Conservation (phyloP, 2,113 vertebrate genomes). For the Dendropsophus ebraccatus region DNA sequence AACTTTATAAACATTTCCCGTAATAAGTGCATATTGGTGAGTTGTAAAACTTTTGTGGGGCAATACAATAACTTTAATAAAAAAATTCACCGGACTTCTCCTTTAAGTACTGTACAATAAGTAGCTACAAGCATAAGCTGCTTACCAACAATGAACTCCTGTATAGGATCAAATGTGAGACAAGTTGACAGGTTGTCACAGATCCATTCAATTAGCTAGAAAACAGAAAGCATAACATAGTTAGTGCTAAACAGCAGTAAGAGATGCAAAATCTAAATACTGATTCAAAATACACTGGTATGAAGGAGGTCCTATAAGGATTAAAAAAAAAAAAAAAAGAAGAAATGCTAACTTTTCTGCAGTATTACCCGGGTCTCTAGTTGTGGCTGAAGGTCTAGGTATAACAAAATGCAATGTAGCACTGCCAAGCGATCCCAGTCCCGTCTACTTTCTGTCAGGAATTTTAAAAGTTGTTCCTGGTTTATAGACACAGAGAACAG, state of each 20-base stretch:
- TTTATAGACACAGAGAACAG: slow-evolving; percentile 72
- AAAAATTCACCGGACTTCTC: no score
- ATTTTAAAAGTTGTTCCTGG: slow-evolving; percentile 71
- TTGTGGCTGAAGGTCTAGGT: slow-evolving; percentile 59
- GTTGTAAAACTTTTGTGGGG: no score
- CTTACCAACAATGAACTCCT: slow-evolving; percentile 94
- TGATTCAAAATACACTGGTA: no score
- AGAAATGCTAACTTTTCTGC: no score
- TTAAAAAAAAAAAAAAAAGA: no score
- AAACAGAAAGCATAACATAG: slow-evolving; percentile 43
- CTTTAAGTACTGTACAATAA: no score
- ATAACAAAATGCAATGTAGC: slow-evolving; percentile 84
- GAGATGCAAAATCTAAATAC: not conserved
- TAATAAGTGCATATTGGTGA: no score
- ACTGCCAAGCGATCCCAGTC: slow-evolving; percentile 82
- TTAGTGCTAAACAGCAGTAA: not conserved
- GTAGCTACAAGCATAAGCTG: no score
- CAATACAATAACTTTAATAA: no score
- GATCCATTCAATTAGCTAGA: slow-evolving; percentile 89
- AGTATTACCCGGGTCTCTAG: slow-evolving; percentile 72
- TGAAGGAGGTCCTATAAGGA: no score
- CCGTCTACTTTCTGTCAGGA: slow-evolving; percentile 70
- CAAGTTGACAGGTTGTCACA: slow-evolving; percentile 81
- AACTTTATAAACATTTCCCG: no score
- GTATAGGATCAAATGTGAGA: slow-evolving; percentile 87